These are phyloP conservation scores for Gambusia yucatana DNA, from an alignment of 2,797 vertebrate genomes.

Conservation along the genomic window DNA sequence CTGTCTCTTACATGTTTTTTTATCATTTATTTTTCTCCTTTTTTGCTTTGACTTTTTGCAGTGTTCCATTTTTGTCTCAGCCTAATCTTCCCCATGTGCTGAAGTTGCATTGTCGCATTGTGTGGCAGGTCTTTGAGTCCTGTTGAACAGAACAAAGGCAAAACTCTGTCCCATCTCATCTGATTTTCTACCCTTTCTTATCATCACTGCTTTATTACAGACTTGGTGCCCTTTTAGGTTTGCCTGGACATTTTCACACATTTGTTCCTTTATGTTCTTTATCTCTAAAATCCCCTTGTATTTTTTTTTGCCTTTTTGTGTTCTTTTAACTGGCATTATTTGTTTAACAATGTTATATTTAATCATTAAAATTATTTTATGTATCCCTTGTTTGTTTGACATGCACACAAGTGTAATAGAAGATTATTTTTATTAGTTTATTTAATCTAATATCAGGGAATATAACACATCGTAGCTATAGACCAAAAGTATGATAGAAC, in stretches of 20 bases:
- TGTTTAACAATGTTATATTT: not conserved
- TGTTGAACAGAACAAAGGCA: slow-evolving; percentile 44
- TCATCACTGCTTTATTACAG: slow-evolving; percentile 39
- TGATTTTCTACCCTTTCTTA: slow-evolving; percentile 36
- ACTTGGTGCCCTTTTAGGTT: slow-evolving; percentile 40
- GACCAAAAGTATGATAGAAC: no score
- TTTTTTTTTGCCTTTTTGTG: not conserved
- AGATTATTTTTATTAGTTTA: no score
- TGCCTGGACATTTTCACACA: slow-evolving; percentile 38
- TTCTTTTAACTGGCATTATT: not conserved
- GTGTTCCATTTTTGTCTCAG: slow-evolving; percentile 36
- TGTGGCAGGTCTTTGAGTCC: slow-evolving; percentile 67
- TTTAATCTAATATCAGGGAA: no score
- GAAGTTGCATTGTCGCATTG: slow-evolving; percentile 54
- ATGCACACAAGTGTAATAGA: not conserved
- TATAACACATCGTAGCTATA: no score
- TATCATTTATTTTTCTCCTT: slow-evolving; percentile 16
- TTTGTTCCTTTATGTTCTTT: not conserved
- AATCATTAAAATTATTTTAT: not conserved
- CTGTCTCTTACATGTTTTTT: slow-evolving; percentile 1
- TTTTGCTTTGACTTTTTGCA: slow-evolving; percentile 18
- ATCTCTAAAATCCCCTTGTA: not conserved
- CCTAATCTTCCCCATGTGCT: slow-evolving; percentile 14
- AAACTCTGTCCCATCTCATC: slow-evolving; percentile 41
- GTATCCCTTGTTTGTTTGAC: not conserved